A percentile compares a stretch with the other conserved stretches of the same genome.
Evolutionary conservation across 2,113 vertebrate species (phyloP).

Genomic region (Seriola rivoliana): DNA sequence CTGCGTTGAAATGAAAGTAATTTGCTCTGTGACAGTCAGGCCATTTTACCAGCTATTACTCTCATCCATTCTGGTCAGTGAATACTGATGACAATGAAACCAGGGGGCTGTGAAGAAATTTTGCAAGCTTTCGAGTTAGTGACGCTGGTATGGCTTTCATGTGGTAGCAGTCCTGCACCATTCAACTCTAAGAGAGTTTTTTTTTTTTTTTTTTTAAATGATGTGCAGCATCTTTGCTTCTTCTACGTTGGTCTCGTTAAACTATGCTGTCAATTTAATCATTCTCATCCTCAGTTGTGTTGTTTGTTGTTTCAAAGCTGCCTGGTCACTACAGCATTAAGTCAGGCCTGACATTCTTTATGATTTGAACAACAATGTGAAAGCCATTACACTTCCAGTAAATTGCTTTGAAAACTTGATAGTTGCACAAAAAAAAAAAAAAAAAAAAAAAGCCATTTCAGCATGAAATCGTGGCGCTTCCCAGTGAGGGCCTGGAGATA

Average conservation of each 20-base stretch:
- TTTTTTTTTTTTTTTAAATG: constrained; percentile 18
- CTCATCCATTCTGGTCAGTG: constrained; percentile 80
- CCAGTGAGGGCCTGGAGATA: constrained; percentile 61
- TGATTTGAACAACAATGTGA: constrained; percentile 53
- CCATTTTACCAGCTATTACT: constrained; percentile 82
- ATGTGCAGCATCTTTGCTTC: constrained; percentile 6
- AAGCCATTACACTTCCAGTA: constrained; percentile 52
- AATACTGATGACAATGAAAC: constrained; percentile 78
- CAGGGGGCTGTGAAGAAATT: constrained; percentile 76
- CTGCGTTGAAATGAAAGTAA: constrained; percentile 74
- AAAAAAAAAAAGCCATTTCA: constrained; percentile 63
- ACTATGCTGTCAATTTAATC: constrained; percentile 4
- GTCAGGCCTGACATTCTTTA: constrained; percentile 58
- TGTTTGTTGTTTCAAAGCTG: constrained; percentile 53
- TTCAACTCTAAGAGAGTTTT: constrained; percentile 46
- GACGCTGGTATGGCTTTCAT: constrained; percentile 52
- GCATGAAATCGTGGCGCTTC: constrained; percentile 54
- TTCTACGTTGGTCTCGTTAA: constrained; percentile 24
- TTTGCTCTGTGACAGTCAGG: constrained; percentile 78
- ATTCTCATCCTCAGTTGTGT: constrained; percentile 18
- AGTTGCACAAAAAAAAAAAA: constrained; percentile 55
- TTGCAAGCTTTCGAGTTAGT: constrained; percentile 64
- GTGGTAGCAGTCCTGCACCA: not conserved
- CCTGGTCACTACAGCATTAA: constrained; percentile 47
- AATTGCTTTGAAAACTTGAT: constrained; percentile 69